Conservation (phyloP, 2,888 invertebrate genomes). For the Pterobdella sp. region DNA sequence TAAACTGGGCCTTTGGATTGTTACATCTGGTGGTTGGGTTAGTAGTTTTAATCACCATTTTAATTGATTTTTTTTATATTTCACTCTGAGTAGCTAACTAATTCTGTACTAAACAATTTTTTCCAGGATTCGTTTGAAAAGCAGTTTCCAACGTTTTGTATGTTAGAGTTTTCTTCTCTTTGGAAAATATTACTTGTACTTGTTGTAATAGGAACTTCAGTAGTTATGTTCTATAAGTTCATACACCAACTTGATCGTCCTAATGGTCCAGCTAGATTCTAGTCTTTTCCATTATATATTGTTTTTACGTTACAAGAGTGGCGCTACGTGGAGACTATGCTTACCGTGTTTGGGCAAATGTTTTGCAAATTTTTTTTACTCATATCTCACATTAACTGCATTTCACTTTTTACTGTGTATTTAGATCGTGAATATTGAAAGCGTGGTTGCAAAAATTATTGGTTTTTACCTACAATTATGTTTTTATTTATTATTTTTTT, state of each 20-base stretch:
- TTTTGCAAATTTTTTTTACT: too few species aligned
- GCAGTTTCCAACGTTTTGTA: not conserved
- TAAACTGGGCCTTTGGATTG: constrained; percentile 13
- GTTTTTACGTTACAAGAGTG: too few species aligned
- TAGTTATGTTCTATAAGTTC: not conserved
- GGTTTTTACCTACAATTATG: too few species aligned
- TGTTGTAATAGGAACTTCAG: not conserved
- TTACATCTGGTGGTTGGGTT: constrained; percentile 7
- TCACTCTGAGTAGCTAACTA: not conserved
- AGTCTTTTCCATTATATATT: too few species aligned
- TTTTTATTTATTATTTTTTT: too few species aligned
- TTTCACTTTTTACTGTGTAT: too few species aligned
- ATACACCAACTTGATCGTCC: not conserved
- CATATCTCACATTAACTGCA: too few species aligned
- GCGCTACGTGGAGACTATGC: too few species aligned
- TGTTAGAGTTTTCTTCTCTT: not conserved
- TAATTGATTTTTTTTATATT: not conserved
- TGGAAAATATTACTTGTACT: not conserved
- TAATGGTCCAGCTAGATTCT: too few species aligned
- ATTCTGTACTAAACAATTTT: not conserved
- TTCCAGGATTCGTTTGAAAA: not conserved
- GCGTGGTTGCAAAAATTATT: too few species aligned
- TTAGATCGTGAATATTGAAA: too few species aligned
- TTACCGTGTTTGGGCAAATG: too few species aligned
- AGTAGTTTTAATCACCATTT: not conserved